Conservation (phyloP, 2,113 vertebrate genomes). For the Microcebus jonahi region DNA sequence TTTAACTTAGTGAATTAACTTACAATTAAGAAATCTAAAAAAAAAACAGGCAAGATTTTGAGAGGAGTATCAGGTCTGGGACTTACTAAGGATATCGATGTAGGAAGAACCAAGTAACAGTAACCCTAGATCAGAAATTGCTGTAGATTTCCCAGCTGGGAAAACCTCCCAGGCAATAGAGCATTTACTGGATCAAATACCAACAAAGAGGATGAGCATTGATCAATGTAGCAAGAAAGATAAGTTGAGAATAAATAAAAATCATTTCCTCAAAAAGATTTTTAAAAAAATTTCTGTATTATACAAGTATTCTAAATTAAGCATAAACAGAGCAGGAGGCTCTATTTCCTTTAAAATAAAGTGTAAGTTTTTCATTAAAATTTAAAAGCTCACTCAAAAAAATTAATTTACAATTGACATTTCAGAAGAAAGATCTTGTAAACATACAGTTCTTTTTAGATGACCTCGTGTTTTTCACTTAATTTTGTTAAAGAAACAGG, state of each 20-base stretch:
- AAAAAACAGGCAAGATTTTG: neutral
- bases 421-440: slow-evolving; percentile 22
- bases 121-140: neutral
- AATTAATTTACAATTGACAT: neutral
- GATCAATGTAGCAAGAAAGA: neutral
- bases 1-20: slow-evolving; percentile 1
- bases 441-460: neutral
- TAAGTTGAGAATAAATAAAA: neutral
- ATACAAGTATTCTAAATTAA: slow-evolving; percentile 16
- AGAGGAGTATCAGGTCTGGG: neutral
- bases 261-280: neutral
- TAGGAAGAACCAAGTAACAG: neutral
- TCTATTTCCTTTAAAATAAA: neutral
- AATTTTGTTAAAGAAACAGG: neutral
- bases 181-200: neutral
- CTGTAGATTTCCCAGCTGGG: neutral
- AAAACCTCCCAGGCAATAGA: neutral
- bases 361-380: neutral
- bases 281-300: neutral
- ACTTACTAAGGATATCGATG: neutral
- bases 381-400: neutral
- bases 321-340: neutral
- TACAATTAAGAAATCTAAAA: neutral
- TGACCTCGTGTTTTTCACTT: neutral
- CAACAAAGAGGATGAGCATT: neutral